A percentile compares a stretch with the other conserved stretches of the same genome.
Conservation (phyloP, 2,888 invertebrate species). For the Leptinotarsa peninsularis region DNA sequence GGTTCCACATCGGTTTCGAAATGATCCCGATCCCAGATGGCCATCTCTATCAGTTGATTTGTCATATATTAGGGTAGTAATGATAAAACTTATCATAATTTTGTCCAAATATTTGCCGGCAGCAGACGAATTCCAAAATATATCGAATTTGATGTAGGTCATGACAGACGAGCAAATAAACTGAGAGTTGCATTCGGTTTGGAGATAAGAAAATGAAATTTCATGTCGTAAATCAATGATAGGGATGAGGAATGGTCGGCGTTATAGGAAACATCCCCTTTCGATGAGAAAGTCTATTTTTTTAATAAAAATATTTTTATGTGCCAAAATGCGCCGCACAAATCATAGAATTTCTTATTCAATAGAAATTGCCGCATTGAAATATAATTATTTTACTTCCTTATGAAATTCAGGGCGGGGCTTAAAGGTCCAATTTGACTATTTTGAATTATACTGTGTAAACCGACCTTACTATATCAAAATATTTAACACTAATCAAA, state of each 20-base stretch:
- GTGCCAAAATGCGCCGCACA: neutral
- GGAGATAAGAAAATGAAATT: neutral
- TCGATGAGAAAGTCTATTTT: neutral
- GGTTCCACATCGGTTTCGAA: neutral
- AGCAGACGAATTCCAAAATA: slow-evolving; percentile 29
- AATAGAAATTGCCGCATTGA: too few relatives aligned
- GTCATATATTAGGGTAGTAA: slow-evolving; percentile 28
- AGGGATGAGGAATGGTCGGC: neutral
- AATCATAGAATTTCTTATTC: too few relatives aligned
- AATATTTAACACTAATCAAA: too few relatives aligned
- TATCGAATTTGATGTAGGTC: slow-evolving; percentile 19
- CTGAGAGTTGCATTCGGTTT: slow-evolving; percentile 9
- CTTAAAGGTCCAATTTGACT: too few relatives aligned
- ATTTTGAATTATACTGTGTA: too few relatives aligned
- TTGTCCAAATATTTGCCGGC: slow-evolving; percentile 31
- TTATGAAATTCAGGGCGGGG: too few relatives aligned
- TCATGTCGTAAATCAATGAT: neutral
- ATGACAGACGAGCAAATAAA: slow-evolving; percentile 5
- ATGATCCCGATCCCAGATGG: slow-evolving; percentile 11
- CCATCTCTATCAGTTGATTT: slow-evolving; percentile 16
- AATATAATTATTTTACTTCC: too few relatives aligned
- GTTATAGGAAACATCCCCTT: neutral
- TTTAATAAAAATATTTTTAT: neutral
- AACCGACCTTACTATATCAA: too few relatives aligned
- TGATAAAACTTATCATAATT: slow-evolving; percentile 28